phyloP scores from a whole-genome alignment of 1,140 invertebrate genomes.

The Tigriopus japonicus region DNA sequence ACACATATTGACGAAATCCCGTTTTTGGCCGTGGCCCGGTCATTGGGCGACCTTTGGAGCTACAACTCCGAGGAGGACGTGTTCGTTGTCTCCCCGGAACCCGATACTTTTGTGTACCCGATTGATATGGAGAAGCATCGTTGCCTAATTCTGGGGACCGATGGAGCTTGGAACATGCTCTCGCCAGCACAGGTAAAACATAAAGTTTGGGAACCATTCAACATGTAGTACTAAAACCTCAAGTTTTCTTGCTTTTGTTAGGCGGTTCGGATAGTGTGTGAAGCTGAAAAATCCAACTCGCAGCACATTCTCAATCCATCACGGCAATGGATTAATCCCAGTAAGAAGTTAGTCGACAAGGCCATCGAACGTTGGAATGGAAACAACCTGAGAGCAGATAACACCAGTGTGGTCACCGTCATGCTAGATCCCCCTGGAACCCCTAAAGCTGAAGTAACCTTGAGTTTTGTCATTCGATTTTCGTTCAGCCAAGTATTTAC shows the following conservation, averaged over 20 bases:
- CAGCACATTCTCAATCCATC: slow-evolving; percentile 25
- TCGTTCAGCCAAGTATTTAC: no score
- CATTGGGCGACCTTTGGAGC: slow-evolving; percentile 90
- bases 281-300: slow-evolving; percentile 59
- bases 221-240: not conserved
- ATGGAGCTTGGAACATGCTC: slow-evolving; percentile 92
- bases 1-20: slow-evolving; percentile 85
- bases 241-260: slow-evolving; percentile 22
- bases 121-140: slow-evolving; percentile 57
- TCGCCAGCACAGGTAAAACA: slow-evolving; percentile 36
- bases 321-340: slow-evolving; percentile 57
- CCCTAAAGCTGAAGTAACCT: slow-evolving; percentile 28
- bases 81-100: slow-evolving; percentile 92
- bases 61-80: slow-evolving; percentile 71
- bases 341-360: slow-evolving; percentile 66
- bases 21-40: slow-evolving; percentile 83
- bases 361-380: slow-evolving; percentile 43
- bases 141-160: slow-evolving; percentile 85
- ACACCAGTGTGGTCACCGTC: slow-evolving; percentile 80
- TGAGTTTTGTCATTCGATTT: no score
- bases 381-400: slow-evolving; percentile 77
- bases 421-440: slow-evolving; percentile 77
- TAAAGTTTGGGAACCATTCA: no score
- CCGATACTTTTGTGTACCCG: slow-evolving; percentile 69
- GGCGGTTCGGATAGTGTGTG: slow-evolving; percentile 62